Evolutionary conservation across 2,797 vertebrate genomes (phyloP), one percentile per base, ranked within the genome.

Genomic region (Epinephelus malabaricus): DNA sequence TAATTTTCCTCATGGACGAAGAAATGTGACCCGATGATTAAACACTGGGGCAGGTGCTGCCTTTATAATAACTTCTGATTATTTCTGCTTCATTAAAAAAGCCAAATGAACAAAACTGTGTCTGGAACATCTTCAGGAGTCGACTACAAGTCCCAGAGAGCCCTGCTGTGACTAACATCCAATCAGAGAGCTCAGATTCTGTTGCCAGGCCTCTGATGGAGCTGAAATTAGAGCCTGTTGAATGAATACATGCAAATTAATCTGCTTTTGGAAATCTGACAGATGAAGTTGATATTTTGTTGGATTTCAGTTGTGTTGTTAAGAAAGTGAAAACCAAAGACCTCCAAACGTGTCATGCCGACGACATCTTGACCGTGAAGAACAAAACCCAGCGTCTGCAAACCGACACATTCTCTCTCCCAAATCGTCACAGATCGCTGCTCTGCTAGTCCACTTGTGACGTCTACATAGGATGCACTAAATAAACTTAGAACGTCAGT

Each of bases 61-160:
- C 13, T 30, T 62, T 66, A 14, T 25, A 64, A 56, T 27, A 56
- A 21, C 43, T 30, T 46, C 5, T 19, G 19, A 55, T 2, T n/a
- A 34, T 17, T 47, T 58, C 69, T 55, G 56, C 34, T 54, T 76
- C 19, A 69, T 73, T 65, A 51, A 60, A 40, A 54, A 47, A n/a
- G 27, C 18, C 46, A 30, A 58, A 38, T 10, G 40, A 30, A n/a
- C 23, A 46, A 55, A 38, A 55, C 14, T 71, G 46, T 1, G 11
- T 47, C 12, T 11, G 3, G 3, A 3, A n/a, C 10, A 54, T 38
- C 40, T 47, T 30, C 3, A 27, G 15, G 51, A 45, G 65, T 47
- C 54, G 25, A 51, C 46, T 40, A 17, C 17, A 19, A 78, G 21
- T 76, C 54, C 23, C 55, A 68, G 71, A 49, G 14, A 19, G 34